Conservation (phyloP, 2,888 invertebrate genomes). For the Tinea trinotella region DNA sequence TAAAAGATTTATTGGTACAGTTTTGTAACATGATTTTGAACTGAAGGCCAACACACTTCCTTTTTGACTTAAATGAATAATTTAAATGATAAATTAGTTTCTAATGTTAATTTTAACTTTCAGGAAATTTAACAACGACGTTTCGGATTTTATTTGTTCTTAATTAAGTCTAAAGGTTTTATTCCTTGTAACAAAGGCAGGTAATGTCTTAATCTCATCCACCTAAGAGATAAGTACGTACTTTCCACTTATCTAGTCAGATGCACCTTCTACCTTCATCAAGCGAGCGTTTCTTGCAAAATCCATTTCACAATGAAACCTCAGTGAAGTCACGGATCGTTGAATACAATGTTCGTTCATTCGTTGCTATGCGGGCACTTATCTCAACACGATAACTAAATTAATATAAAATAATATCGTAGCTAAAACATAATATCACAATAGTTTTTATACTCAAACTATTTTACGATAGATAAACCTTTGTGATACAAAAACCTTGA, state of each 20-base stretch:
- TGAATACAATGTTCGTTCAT: not conserved
- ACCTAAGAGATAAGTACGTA: conserved; percentile 5
- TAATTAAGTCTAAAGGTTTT: no score
- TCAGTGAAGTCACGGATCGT: not conserved
- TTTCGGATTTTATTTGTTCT: conserved; percentile 19
- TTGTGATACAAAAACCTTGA: no score
- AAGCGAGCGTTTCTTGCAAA: not conserved
- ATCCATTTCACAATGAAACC: conserved; percentile 13
- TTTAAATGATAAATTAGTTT: no score
- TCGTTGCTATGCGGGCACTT: conserved; percentile 2
- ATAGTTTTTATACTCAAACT: no score
- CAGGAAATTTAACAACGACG: not conserved
- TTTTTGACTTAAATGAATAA: no score
- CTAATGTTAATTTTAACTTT: not conserved
- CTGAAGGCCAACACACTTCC: no score
- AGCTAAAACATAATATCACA: not conserved
- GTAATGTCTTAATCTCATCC: conserved; percentile 6
- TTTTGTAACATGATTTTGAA: no score
- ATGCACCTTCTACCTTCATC: conserved; percentile 17
- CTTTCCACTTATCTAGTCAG: conserved; percentile 16
- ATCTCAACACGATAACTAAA: conserved; percentile 3
- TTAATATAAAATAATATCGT: not conserved
- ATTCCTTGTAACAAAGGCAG: no score
- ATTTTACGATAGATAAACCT: no score
- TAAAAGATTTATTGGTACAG: no score